Evolutionary conservation across 2,797 vertebrate species (phyloP).

Genomic region (Lepilemur ruficaudatus): DNA sequence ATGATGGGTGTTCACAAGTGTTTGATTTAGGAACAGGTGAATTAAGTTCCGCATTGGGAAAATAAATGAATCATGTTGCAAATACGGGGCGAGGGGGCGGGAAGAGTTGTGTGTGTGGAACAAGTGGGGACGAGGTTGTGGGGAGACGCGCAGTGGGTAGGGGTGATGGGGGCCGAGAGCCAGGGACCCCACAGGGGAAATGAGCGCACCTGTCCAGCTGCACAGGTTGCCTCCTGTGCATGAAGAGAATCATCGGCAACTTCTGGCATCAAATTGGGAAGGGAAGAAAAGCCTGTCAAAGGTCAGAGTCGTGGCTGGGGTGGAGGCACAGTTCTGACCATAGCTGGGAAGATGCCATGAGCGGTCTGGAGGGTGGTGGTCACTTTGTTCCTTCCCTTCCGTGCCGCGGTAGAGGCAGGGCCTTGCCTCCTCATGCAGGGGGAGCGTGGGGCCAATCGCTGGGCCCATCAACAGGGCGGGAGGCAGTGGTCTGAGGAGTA

Average conservation of each 20-base stretch:
- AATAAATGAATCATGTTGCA: background rate
- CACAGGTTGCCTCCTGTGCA: conserved; percentile 44
- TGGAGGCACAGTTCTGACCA: background rate
- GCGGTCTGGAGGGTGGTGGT: background rate
- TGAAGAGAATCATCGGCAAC: conserved; percentile 20
- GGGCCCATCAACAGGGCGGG: background rate
- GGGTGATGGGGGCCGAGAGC: background rate
- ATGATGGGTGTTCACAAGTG: background rate
- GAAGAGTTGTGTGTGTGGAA: background rate
- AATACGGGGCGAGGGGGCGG: accelerated
- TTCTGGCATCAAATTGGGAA: background rate
- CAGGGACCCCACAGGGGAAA: background rate
- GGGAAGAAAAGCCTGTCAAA: background rate
- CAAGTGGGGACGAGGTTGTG: no score
- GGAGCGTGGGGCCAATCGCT: background rate
- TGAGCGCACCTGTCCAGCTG: background rate
- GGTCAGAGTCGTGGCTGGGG: background rate
- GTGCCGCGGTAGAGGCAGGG: background rate
- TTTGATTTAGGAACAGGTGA: background rate
- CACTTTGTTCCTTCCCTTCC: background rate
- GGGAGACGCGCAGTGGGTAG: accelerated
- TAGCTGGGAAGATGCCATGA: background rate
- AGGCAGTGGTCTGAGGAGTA: background rate
- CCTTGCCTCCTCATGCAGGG: background rate
- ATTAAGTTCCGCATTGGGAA: background rate